phyloP scores from a whole-genome alignment of 2,113 vertebrate genomes.

The Calidris pygmaea region DNA sequence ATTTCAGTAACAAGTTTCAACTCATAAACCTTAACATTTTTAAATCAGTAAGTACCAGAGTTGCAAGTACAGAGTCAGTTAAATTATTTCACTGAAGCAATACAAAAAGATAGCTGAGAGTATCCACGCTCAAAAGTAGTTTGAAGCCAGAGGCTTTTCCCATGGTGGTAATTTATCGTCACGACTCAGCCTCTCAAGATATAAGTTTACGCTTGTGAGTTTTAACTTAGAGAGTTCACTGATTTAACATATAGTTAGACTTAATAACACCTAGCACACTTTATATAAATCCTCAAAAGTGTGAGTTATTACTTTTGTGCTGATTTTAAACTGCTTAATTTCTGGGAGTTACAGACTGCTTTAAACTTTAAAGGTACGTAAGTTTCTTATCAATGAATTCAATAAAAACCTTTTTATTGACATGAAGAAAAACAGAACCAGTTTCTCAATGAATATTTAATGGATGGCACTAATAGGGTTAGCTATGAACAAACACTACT shows the following conservation, averaged over 20 bases:
- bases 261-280: rapidly evolving
- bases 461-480: background rate
- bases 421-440: background rate
- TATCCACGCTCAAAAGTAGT: background rate
- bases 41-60: background rate
- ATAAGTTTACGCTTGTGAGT: background rate
- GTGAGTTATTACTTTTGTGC: background rate
- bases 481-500: background rate
- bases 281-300: background rate
- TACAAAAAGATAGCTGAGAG: background rate
- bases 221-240: background rate
- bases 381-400: background rate
- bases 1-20: background rate
- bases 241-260: background rate
- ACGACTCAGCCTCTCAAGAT: background rate
- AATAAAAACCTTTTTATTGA: background rate
- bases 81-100: background rate
- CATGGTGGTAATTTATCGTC: background rate
- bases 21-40: background rate
- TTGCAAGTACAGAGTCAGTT: background rate
- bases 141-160: background rate
- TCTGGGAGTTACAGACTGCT: background rate
- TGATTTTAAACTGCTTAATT: background rate
- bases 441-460: background rate
- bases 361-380: background rate